These are phyloP conservation scores for Oscheius sp. DNA, from an alignment of 2,888 invertebrate species.

Conservation along the genomic window DNA sequence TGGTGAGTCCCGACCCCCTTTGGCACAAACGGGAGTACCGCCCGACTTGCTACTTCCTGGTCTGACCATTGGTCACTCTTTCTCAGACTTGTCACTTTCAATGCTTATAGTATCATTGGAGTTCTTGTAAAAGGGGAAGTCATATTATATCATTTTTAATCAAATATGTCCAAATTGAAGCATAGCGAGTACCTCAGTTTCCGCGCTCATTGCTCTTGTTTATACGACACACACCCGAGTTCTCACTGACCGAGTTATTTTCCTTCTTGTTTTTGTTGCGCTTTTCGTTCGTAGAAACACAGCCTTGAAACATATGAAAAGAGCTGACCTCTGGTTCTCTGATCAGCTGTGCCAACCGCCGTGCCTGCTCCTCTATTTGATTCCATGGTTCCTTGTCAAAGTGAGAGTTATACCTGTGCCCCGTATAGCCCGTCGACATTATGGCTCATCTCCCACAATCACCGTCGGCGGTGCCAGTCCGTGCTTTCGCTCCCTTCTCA, in stretches of 20 bases:
- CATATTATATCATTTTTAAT: background rate
- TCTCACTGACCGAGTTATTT: background rate
- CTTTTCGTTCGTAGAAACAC: background rate
- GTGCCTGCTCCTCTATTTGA: background rate
- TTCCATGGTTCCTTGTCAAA: background rate
- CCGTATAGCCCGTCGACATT: conserved; percentile 18
- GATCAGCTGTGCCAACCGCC: conserved; percentile 6
- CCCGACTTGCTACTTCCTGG: background rate
- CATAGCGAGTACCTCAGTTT: conserved; percentile 6
- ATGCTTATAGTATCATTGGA: background rate
- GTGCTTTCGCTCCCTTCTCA: conserved; percentile 28
- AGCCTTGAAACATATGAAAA: background rate
- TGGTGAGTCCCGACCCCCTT: too few relatives aligned
- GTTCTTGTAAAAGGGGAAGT: background rate
- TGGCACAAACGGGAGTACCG: too few relatives aligned
- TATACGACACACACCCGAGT: background rate
- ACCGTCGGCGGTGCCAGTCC: conserved; percentile 29
- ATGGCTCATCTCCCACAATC: conserved; percentile 30
- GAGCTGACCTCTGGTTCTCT: background rate
- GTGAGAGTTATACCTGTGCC: conserved; percentile 5
- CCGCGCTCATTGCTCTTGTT: background rate
- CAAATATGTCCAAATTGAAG: background rate
- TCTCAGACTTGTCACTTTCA: background rate
- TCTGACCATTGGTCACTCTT: conserved; percentile 22
- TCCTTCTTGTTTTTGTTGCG: conserved; percentile 1